Base-by-base conservation (phyloP, 2,797 vertebrate genomes). In the Heterohyrax brucei region DNA sequence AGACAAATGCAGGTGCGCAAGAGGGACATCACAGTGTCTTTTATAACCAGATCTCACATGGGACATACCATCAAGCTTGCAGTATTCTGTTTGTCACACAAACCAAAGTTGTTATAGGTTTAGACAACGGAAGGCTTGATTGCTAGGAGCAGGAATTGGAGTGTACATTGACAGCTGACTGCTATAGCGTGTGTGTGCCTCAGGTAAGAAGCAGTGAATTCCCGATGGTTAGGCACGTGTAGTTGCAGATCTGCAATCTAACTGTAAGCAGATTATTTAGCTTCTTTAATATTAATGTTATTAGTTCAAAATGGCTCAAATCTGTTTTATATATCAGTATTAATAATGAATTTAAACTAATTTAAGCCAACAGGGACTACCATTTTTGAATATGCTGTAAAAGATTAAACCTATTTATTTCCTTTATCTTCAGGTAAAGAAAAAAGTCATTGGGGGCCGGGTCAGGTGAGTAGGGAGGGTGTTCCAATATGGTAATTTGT, bases 291-390 rank as follows among this genome's bases (percentile, higher is more conserved):
- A 84, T 21, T 14, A 30, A 70, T 10, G 28, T 94, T 94, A 73
- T 89, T 96, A 10, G 19, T 96, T 96, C 18, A 92, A 75, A 95
- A 84, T 53, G 78, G 62, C 78, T 86, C 39, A 87, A 82, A 66
- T 68, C 61, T 61, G 39, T 68, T 93, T 89, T 78, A 39, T 83
- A 30, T 89, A 61, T 86, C 53, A 53, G 50, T 78, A 39, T 21
- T 90, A 94, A 68, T 62, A 79, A 80, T 76, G 44, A 76, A 14
- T n/a, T 39, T 91, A 89, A 75, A 22, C 56, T 91, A 81, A 21
- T 72, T 78, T 80, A 89, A 94, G 53, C 78, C 92, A 80, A 50
- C 66, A 91, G 14, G 22, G 56, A 46, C 90, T 95, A 50, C 3
- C 50, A 7, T 70, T 88, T 87, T 85, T 64, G 21, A 75, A 80